phyloP scores from a whole-genome alignment of 2,113 vertebrate species.

The Turdus rufiventris region DNA sequence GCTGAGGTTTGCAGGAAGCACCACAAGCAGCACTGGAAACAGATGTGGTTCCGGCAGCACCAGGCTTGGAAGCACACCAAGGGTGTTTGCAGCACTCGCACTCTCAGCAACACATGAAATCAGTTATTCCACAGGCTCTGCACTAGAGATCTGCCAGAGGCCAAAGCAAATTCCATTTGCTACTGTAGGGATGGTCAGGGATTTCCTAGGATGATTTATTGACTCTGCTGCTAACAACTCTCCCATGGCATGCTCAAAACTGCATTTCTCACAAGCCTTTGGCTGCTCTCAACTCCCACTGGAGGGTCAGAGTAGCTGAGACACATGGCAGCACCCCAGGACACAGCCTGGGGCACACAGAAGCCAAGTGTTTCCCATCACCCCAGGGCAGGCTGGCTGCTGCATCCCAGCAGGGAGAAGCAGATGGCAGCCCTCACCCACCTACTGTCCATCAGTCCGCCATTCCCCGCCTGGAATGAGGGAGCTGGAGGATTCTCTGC shows the following conservation, averaged over 20 bases:
- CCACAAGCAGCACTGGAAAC: not conserved
- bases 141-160: not conserved
- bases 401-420: not conserved
- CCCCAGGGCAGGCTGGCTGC: not conserved
- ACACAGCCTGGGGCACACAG: not conserved
- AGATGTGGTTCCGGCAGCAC: not conserved
- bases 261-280: not conserved
- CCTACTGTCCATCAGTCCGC: not conserved
- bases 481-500: not conserved
- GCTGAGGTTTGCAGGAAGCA: not conserved
- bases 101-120: not conserved
- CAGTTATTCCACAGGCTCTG: not conserved
- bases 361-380: not conserved
- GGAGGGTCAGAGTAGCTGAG: not conserved
- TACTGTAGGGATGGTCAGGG: not conserved
- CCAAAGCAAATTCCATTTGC: not conserved
- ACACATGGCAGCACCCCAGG: rapidly evolving
- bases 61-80: rapidly evolving
- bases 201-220: not conserved
- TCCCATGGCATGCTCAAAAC: not conserved
- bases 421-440: not conserved
- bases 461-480: rapidly evolving
- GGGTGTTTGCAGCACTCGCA: rapidly evolving
- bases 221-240: not conserved
- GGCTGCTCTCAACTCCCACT: not conserved